A percentile compares a stretch with the other conserved stretches of the same genome.
These are phyloP conservation scores for Dicerorhinus sumatrensis DNA, from an alignment of 2,113 vertebrate genomes.

Conservation along the genomic window DNA sequence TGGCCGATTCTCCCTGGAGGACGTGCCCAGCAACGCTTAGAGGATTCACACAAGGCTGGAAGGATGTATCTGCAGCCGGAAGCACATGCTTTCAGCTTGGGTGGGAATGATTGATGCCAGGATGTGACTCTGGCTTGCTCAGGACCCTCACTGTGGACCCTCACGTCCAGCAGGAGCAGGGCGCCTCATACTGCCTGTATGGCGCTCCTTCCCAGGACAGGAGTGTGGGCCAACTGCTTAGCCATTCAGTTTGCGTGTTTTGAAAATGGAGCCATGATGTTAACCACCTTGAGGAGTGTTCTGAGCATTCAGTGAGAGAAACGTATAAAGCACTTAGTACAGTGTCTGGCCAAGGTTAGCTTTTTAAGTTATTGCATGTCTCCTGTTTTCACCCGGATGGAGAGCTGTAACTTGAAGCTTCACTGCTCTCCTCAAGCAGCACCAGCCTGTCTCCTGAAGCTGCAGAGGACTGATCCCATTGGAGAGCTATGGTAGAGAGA, in stretches of 20 bases:
- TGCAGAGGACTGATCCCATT: not conserved
- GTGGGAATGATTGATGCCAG: not conserved
- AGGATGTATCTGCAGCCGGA: not conserved
- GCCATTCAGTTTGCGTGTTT: not conserved
- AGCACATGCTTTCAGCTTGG: not conserved
- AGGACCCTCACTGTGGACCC: too few relatives aligned
- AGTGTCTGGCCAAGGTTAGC: not conserved
- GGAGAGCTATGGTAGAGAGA: not conserved
- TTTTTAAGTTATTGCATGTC: not conserved
- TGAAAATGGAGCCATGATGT: not conserved
- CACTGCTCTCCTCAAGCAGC: not conserved
- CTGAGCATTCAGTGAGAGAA: not conserved
- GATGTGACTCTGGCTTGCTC: not conserved
- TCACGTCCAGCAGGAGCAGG: not conserved
- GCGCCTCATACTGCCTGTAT: rapidly evolving
- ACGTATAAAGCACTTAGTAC: not conserved
- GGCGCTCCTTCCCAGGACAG: not conserved
- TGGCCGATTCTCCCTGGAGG: not conserved
- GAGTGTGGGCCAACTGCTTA: not conserved
- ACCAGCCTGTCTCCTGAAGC: not conserved
- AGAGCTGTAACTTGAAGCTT: not conserved
- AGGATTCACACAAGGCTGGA: not conserved
- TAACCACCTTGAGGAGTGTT: not conserved
- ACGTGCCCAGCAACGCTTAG: not conserved
- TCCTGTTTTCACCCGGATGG: not conserved